These are phyloP conservation scores for Coturnix japonica DNA, from an alignment of 2,113 vertebrate genomes.

Conservation along the genomic window DNA sequence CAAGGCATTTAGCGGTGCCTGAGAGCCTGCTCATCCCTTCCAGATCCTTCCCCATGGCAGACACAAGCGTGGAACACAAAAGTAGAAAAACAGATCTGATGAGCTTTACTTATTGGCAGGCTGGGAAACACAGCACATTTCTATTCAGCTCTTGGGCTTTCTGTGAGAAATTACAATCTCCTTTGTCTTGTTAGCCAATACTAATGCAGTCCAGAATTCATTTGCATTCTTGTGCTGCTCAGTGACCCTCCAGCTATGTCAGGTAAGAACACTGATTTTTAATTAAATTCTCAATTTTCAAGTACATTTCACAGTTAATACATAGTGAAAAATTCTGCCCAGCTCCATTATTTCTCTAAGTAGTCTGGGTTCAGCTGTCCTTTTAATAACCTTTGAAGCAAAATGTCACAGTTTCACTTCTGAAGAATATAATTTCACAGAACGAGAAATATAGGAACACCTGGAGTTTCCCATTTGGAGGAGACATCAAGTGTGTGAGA, in stretches of 20 bases:
- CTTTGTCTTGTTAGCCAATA: neutral
- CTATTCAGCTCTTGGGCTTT: neutral
- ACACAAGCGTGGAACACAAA: neutral
- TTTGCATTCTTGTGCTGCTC: conserved; percentile 34
- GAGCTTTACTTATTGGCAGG: neutral
- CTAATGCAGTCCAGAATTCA: neutral
- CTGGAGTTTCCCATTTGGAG: conserved; percentile 1
- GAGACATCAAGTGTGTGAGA: neutral
- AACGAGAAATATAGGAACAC: neutral
- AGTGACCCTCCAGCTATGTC: neutral
- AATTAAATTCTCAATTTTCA: conserved; percentile 70
- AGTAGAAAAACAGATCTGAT: neutral
- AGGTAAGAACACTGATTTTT: conserved; percentile 44
- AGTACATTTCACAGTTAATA: conserved; percentile 67
- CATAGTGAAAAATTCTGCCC: conserved; percentile 35
- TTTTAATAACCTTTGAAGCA: conserved; percentile 41
- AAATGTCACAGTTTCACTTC: conserved; percentile 20
- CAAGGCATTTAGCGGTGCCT: conserved; percentile 3
- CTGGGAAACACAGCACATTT: neutral
- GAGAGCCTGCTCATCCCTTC: conserved; percentile 18
- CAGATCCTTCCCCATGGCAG: neutral
- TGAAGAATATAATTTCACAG: conserved; percentile 14
- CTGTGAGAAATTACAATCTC: neutral
- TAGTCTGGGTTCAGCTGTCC: neutral
- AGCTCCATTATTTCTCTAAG: conserved; percentile 47